Evolutionary conservation across 2,113 vertebrate species (phyloP).

Genomic region (Cryptotis parvus): DNA sequence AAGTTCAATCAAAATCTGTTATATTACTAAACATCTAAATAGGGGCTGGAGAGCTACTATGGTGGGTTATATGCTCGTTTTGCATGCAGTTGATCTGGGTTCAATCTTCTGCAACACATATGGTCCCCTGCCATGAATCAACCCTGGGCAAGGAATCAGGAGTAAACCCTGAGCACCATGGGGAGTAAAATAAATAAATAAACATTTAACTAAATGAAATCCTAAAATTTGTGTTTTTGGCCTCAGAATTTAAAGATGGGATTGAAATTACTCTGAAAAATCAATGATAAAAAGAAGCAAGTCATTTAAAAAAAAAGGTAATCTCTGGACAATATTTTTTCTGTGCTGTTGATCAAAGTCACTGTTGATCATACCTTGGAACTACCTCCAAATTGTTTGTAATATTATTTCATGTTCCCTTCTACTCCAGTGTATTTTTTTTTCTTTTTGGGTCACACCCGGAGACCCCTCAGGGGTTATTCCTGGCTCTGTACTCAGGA

Average conservation of each 20-base stretch:
- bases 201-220: constrained; percentile 23
- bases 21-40: neutral
- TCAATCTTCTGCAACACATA: too few relatives aligned
- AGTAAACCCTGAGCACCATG: too few relatives aligned
- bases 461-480: too few relatives aligned
- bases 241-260: constrained; percentile 6
- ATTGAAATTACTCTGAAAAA: constrained; percentile 40
- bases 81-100: too few relatives aligned
- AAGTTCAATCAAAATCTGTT: neutral
- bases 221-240: neutral
- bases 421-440: neutral
- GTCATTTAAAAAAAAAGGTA: neutral
- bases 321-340: neutral
- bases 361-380: neutral
- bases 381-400: neutral
- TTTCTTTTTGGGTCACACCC: too few relatives aligned
- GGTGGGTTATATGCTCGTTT: too few relatives aligned
- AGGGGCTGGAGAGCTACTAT: too few relatives aligned
- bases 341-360: neutral
- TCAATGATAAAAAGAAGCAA: constrained; percentile 45
- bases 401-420: neutral
- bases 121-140: too few relatives aligned
- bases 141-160: too few relatives aligned
- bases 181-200: too few relatives aligned
- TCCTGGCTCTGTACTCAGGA: too few relatives aligned